Conservation (phyloP, 1,140 invertebrate genomes). For the Platyscapa corneri region DNA sequence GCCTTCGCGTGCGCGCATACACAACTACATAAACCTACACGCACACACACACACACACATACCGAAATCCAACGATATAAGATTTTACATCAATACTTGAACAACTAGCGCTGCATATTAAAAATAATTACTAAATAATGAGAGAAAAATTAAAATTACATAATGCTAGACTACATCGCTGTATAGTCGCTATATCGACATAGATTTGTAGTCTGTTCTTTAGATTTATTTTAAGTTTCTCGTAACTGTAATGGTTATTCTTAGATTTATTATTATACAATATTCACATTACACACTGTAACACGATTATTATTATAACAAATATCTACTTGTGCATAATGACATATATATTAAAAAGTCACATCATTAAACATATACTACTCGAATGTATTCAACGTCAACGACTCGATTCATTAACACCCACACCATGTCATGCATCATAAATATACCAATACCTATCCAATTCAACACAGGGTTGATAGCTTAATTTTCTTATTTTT, state of each 20-base stretch:
- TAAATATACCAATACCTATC: constrained; percentile 53
- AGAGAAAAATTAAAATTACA: constrained; percentile 48
- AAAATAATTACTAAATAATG: constrained; percentile 34
- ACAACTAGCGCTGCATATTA: constrained; percentile 42
- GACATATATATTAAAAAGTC: constrained; percentile 73
- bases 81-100: constrained; percentile 20
- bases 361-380: constrained; percentile 75
- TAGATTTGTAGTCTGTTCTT: constrained; percentile 68
- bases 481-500: not conserved
- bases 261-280: constrained; percentile 67
- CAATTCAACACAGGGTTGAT: constrained; percentile 33
- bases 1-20: not conserved
- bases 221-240: constrained; percentile 64
- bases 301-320: constrained; percentile 74
- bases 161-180: constrained; percentile 60
- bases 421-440: constrained; percentile 66
- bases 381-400: constrained; percentile 71
- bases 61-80: not conserved
- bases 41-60: constrained; percentile 4
- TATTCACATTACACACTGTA: constrained; percentile 74
- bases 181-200: constrained; percentile 69
- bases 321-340: constrained; percentile 74
- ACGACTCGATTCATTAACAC: constrained; percentile 73
- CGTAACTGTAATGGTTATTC: constrained; percentile 64
- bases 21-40: not conserved